Conservation (phyloP, 2,113 vertebrate species). For the human region GRCh38 chr14:105575001-105575500, state of each 20-base stretch:
- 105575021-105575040: neutral
- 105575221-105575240: neutral
- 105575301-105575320: neutral
- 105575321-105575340: slow-evolving; percentile 30
- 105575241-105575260: slow-evolving; percentile 74
- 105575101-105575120: fast-evolving
- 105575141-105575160: neutral
- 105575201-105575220: slow-evolving; percentile 24
- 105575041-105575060: neutral
- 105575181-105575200: neutral
- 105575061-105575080: too few relatives aligned
- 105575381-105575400: too few relatives aligned
- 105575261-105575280: slow-evolving; percentile 39
- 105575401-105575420: too few relatives aligned
- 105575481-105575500: too few relatives aligned
- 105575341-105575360: too few relatives aligned
- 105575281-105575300: neutral
- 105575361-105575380: too few relatives aligned
- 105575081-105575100: fast-evolving
- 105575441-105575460: too few relatives aligned
- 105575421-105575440: too few relatives aligned
- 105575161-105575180: neutral
- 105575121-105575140: neutral
- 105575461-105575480: neutral
- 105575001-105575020: neutral